Evolutionary conservation across 2,888 invertebrate genomes (phyloP).

Genomic region (Cyaniris semiargus): DNA sequence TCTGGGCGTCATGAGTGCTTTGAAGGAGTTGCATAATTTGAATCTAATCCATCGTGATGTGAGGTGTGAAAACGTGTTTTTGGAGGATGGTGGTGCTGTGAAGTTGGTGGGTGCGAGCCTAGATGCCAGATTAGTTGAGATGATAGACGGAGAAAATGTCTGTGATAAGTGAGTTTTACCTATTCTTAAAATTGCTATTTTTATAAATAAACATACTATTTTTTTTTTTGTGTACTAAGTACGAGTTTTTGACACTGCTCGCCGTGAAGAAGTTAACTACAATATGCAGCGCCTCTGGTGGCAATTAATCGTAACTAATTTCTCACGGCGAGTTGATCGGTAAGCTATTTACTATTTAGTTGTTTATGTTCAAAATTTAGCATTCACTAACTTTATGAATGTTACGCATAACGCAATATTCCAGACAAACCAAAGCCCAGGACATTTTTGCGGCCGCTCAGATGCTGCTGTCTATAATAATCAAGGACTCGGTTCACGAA

Average conservation of each 20-base stretch:
- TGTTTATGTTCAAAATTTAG: too few species aligned
- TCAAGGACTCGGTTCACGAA: constrained; percentile 63
- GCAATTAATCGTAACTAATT: too few species aligned
- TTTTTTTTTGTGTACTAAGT: too few species aligned
- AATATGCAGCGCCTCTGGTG: too few species aligned
- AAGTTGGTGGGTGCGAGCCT: constrained; percentile 86
- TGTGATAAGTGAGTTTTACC: constrained; percentile 70
- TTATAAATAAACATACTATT: too few species aligned
- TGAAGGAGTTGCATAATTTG: constrained; percentile 68
- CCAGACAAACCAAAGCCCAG: constrained; percentile 81
- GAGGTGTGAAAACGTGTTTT: constrained; percentile 86
- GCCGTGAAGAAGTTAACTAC: too few species aligned
- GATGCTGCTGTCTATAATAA: constrained; percentile 83
- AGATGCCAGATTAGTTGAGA: constrained; percentile 83
- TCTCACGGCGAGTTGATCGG: too few species aligned
- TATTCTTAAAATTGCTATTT: too few species aligned
- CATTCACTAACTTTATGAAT: too few species aligned
- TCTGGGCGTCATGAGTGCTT: constrained; percentile 85
- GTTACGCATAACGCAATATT: too few species aligned
- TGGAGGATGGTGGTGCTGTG: constrained; percentile 83
- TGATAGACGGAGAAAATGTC: constrained; percentile 63
- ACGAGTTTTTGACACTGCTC: too few species aligned
- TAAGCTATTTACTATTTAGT: too few species aligned
- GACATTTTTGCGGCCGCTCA: constrained; percentile 88
- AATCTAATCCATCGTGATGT: constrained; percentile 88